Conservation (phyloP, 1,140 invertebrate genomes). For the Pectinophora gossypiella region DNA sequence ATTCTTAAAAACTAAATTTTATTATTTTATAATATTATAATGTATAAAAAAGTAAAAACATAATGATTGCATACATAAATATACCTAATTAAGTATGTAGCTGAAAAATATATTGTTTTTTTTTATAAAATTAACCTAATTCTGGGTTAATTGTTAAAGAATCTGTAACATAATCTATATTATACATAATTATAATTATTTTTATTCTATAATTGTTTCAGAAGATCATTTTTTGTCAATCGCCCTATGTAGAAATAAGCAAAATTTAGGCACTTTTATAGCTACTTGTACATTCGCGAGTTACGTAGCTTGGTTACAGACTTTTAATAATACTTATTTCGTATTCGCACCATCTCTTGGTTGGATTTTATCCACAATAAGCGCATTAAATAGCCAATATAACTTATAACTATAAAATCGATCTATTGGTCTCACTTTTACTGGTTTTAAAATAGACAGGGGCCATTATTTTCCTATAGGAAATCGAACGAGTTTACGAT, state of each 20-base stretch:
- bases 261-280: neutral
- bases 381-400: conserved; percentile 1
- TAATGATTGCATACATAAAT: too few species aligned
- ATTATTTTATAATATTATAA: too few species aligned
- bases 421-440: neutral
- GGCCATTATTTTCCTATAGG: neutral
- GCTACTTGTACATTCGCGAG: neutral
- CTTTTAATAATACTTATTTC: neutral
- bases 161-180: too few species aligned
- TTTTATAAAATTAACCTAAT: too few species aligned
- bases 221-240: neutral
- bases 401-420: neutral
- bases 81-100: too few species aligned
- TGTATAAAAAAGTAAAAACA: too few species aligned
- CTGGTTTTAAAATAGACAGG: neutral
- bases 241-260: neutral
- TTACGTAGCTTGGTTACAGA: neutral
- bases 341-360: neutral
- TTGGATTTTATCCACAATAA: conserved; percentile 1
- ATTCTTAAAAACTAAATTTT: too few species aligned
- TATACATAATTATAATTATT: too few species aligned
- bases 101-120: too few species aligned
- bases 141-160: too few species aligned
- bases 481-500: neutral
- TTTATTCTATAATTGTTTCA: too few species aligned